Percentiles rank a stretch among this genome's conserved stretches.
phyloP scores from a whole-genome alignment of 2,888 invertebrate species.

The Toxonevra muliebris region DNA sequence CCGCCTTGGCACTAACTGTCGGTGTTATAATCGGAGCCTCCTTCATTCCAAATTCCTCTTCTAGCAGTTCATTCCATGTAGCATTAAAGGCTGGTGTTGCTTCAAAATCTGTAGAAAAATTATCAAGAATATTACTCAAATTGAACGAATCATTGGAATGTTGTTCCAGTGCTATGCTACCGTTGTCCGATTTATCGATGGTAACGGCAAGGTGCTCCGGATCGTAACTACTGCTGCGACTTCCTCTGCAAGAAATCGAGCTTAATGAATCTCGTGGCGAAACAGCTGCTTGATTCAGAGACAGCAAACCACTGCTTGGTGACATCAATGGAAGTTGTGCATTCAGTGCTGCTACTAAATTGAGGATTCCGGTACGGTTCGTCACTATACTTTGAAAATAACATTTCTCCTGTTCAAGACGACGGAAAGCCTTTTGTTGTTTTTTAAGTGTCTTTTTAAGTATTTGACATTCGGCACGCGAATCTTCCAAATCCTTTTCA shows the following conservation, averaged over 20 bases:
- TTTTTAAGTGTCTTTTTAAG: conserved; percentile 66
- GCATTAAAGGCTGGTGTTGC: conserved; percentile 37
- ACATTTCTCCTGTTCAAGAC: conserved; percentile 67
- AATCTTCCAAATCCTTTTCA: conserved; percentile 66
- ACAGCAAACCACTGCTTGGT: not conserved
- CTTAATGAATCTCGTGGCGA: conserved; percentile 9
- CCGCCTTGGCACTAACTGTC: not conserved
- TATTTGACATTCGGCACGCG: conserved; percentile 66
- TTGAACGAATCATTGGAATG: conserved; percentile 22
- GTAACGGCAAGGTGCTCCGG: conserved; percentile 34
- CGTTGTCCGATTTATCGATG: conserved; percentile 42
- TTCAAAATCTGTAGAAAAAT: conserved; percentile 55
- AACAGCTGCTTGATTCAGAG: not conserved
- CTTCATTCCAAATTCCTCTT: conserved; percentile 37
- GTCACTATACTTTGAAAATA: conserved; percentile 69
- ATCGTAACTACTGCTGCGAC: conserved; percentile 37
- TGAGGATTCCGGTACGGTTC: conserved; percentile 68
- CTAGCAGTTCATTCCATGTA: conserved; percentile 42
- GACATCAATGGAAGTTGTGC: conserved; percentile 17
- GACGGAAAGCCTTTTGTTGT: conserved; percentile 66
- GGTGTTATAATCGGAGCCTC: not conserved
- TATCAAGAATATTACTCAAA: conserved; percentile 46
- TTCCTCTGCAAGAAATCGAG: conserved; percentile 21
- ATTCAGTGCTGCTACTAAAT: conserved; percentile 66
- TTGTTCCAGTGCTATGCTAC: conserved; percentile 37